Conservation (phyloP, 2,888 invertebrate genomes). For the Machimus atricapillus region DNA sequence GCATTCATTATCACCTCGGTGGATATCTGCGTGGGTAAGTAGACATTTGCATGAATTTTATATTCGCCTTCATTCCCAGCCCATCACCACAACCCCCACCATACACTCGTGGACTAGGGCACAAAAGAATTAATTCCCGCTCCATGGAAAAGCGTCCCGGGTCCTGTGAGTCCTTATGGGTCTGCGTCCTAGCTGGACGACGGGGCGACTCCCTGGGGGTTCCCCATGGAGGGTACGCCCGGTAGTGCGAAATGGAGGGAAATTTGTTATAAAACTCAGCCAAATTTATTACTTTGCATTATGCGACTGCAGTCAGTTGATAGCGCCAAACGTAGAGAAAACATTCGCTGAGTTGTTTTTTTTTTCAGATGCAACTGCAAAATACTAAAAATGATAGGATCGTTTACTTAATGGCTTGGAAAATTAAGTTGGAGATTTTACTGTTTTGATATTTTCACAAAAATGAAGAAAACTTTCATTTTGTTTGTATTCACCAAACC, state of each 20-base stretch:
- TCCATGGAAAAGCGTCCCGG: background rate
- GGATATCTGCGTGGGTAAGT: conserved; percentile 36
- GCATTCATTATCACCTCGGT: conserved; percentile 37
- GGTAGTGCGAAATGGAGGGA: background rate
- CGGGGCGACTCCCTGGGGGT: background rate
- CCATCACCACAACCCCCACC: background rate
- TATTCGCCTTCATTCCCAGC: background rate
- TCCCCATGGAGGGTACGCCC: background rate
- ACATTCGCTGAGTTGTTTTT: background rate
- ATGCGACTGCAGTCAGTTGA: conserved; percentile 27
- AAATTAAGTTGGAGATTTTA: conserved; percentile 16
- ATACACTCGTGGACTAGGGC: background rate
- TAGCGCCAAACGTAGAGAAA: background rate
- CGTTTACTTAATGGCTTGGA: conserved; percentile 6
- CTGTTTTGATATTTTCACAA: background rate
- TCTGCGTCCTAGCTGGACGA: background rate
- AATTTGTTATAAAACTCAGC: background rate
- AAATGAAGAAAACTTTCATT: background rate
- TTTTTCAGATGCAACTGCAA: conserved; percentile 5
- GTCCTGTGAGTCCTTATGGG: background rate
- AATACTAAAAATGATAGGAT: background rate
- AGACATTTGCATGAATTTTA: conserved; percentile 4
- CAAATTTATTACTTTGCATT: background rate
- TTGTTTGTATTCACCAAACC: background rate
- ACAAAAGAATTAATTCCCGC: background rate